These are phyloP conservation scores for Scaptomyza polygonia DNA, from an alignment of 2,888 invertebrate species.

Conservation along the genomic window DNA sequence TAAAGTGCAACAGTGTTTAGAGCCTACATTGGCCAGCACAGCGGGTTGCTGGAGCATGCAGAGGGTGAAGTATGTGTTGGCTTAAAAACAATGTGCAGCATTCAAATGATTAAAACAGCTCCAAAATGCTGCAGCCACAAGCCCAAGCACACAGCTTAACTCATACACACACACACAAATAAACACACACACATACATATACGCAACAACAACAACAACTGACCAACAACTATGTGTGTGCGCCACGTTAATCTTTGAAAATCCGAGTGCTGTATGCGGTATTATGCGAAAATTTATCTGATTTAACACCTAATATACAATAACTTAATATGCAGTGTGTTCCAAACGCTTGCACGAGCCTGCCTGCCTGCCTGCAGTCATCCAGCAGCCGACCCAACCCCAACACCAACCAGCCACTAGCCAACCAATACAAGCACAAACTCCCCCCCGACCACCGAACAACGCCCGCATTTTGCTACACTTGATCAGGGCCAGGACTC, in stretches of 20 bases:
- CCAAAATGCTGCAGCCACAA: constrained; percentile 69
- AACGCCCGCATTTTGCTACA: constrained; percentile 14
- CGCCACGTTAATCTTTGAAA: constrained; percentile 84
- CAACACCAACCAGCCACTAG: background rate
- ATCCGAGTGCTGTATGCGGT: constrained; percentile 85
- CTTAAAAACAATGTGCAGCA: constrained; percentile 76
- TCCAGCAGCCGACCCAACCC: constrained; percentile 51
- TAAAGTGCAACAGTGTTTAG: constrained; percentile 74
- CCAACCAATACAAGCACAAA: constrained; percentile 7
- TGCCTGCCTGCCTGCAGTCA: constrained; percentile 80
- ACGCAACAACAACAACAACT: constrained; percentile 58
- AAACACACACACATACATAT: constrained; percentile 8
- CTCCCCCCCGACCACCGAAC: background rate
- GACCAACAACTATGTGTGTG: constrained; percentile 57
- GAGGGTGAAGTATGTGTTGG: background rate
- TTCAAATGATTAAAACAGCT: constrained; percentile 80
- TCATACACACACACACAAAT: constrained; percentile 31
- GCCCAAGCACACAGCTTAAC: constrained; percentile 56
- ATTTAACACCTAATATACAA: constrained; percentile 86
- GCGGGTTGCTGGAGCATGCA: background rate
- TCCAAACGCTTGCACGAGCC: constrained; percentile 75
- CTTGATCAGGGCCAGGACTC: constrained; percentile 24
- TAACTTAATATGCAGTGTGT: constrained; percentile 84
- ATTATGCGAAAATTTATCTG: constrained; percentile 85
- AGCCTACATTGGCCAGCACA: constrained; percentile 17